Evolutionary conservation across 2,797 vertebrate species (phyloP), one percentile per base, ranked within the genome.

Genomic region (Novumbra hubbsi): DNA sequence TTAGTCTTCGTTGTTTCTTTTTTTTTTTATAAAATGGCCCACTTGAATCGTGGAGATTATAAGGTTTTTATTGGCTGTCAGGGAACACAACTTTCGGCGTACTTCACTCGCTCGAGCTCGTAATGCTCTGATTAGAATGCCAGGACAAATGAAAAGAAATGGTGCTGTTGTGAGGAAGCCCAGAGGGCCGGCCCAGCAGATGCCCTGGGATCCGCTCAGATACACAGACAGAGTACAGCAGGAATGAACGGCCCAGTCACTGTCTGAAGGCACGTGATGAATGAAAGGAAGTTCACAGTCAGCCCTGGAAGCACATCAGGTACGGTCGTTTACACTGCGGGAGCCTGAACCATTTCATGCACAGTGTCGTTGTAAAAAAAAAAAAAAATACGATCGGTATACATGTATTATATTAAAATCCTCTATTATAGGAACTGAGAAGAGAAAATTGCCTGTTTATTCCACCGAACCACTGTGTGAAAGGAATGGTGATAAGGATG

Each of bases 61-160:
- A 90, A 89, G 86, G 91, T 92, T 94, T 94, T 93, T 93, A 94
- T 94, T 93, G 93, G 93, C 93, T 94, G 94, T 94, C 94, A 94
- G 87, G 87, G 92, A 92, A 91, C 89, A 90, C 92, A 92, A 93
- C 91, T 92, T 94, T 90, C 86, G 78, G 86, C 91, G 91, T 93
- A 91, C 92, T 90, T 94, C 93, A 94, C 89, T 86, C 89, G 75
- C 85, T 91, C 90, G 78, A 92, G 90, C 93, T 90, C 88, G 81
- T 88, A 89, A 91, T 76, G 82, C 86, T 88, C 87, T 94, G 93
- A 94, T 94, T 93, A 93, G 89, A 92, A 92, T 93, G 92, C 89
- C 93, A 93, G 84, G 82, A 72, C 84, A 87, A 92, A 93, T 93
- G 91, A 93, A 87, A 92, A 94, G 90, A 83, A 89, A 94, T 92